These are phyloP conservation scores for Bothrops jararaca DNA, from an alignment of 2,113 vertebrate genomes.

Conservation along the genomic window DNA sequence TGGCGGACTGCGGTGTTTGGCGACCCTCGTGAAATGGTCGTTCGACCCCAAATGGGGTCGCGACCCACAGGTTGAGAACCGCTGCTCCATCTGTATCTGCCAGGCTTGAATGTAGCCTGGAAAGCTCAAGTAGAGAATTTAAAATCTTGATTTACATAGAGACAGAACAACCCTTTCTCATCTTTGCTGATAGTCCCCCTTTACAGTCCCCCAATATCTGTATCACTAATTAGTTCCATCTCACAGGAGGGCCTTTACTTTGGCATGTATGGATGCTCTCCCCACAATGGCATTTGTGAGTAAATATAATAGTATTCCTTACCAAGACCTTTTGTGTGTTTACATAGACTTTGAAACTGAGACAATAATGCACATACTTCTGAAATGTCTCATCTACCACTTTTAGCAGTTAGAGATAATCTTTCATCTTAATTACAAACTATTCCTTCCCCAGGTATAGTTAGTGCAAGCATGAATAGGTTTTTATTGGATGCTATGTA, in stretches of 20 bases:
- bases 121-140: neutral
- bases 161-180: neutral
- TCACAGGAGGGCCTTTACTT: neutral
- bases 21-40: too few relatives aligned
- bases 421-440: neutral
- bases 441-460: neutral
- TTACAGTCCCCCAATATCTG: neutral
- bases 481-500: neutral
- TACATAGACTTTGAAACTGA: neutral
- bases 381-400: neutral
- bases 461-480: neutral
- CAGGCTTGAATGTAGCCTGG: neutral
- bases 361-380: neutral
- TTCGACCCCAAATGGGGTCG: too few relatives aligned
- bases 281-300: neutral
- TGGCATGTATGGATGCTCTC: neutral
- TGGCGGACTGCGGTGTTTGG: too few relatives aligned
- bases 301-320: neutral
- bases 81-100: neutral
- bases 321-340: neutral
- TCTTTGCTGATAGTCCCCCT: neutral
- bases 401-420: neutral
- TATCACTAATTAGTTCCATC: neutral
- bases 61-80: too few relatives aligned
- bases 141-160: neutral